Base-by-base conservation (phyloP, 2,113 vertebrate genomes). In the Mormyrus iriodes region DNA sequence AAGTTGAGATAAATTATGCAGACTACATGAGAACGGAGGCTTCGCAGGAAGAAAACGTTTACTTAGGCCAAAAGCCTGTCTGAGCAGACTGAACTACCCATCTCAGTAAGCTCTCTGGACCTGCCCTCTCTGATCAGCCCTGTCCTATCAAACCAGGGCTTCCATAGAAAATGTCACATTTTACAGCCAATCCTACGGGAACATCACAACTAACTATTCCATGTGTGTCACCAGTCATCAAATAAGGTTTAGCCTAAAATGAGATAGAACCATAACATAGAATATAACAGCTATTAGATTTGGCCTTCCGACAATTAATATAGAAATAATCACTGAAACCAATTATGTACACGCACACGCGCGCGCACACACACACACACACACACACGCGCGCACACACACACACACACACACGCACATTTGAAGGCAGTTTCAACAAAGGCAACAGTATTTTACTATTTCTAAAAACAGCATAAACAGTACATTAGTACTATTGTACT, bases 391-490 rank as follows among this genome's bases (percentile, higher is more conserved):
- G 55, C 0, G 19, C 5, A 19, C 52, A 58, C 21, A 61, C 21
- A n/a, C 8, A 61, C 58, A 9, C 21, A 10, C 21, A 0, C 21
- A 24, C 55, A n/a, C 24, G 24, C 19, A 58, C 58, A 61, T n/a
- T 61, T n/a, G 21, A n/a, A 61, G 24, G 86, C 52, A 82, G 85
- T 90, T 84, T 93, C 86, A 52, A 83, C 48, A 84, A 17, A 52
- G 24, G 3, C 61, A 19, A 24, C 55, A 48, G 61, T 42, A 89
- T 6, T 46, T 65, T 65, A 10, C 58, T 27, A 65, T n/a, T 65
- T 12, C n/a, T 9, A 27, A 27, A 65, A 65, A 27, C 61, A 65
- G n/a, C n/a, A 12, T 65, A 65, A 65, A 27, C 61, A 65, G n/a
- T 24, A 12, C 27, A 27, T 65, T 65, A 65, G 61, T 12, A 8